Conservation (phyloP, 2,797 vertebrate species). For the Adrianichthys oophorus region DNA sequence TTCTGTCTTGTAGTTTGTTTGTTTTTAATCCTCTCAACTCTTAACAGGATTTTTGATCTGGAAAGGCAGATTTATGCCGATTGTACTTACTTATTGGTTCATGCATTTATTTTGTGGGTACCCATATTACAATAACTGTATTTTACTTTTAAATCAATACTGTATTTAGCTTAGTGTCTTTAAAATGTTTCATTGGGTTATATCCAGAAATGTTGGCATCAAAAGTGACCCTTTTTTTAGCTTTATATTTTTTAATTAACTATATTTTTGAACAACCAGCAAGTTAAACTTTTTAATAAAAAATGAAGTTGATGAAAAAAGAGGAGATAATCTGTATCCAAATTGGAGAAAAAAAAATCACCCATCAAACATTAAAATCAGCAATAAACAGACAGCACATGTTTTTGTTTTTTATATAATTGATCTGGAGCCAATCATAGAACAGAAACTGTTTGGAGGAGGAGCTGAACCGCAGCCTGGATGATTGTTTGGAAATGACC, state of each 20-base stretch:
- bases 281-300: not conserved
- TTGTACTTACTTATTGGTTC: no score
- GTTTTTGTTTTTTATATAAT: conserved; percentile 53
- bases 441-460: conserved; percentile 41
- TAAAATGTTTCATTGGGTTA: not conserved
- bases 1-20: no score
- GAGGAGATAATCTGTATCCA: conserved; percentile 2
- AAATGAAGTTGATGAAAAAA: not conserved
- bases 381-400: conserved; percentile 44
- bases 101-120: no score
- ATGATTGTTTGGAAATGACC: conserved; percentile 35
- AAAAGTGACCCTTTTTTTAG: no score
- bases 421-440: conserved; percentile 59
- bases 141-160: no score
- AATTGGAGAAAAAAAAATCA: conserved; percentile 18
- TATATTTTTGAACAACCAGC: not conserved
- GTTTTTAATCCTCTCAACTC: no score
- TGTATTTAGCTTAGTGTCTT: not conserved
- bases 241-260: not conserved
- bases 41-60: no score
- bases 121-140: no score
- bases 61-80: no score
- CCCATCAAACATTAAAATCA: conserved; percentile 48
- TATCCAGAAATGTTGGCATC: not conserved
- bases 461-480: conserved; percentile 33